phyloP scores from a whole-genome alignment of 2,797 vertebrate species.

The Acropternis orthonyx region DNA sequence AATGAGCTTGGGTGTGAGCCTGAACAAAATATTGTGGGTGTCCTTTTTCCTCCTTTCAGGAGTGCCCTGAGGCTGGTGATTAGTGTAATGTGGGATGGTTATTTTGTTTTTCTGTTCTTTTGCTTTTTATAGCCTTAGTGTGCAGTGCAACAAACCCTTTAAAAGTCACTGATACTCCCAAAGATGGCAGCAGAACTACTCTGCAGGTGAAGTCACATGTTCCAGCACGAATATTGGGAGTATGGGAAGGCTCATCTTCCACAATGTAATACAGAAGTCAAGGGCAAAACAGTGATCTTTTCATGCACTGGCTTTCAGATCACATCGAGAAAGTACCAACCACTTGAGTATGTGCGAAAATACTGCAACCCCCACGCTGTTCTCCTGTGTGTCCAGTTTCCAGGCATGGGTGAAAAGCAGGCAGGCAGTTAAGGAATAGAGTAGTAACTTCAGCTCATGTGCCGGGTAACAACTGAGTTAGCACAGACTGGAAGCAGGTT shows the following conservation, averaged over 20 bases:
- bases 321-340: background rate
- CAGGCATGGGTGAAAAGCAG: background rate
- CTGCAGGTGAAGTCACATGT: background rate
- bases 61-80: background rate
- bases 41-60: background rate
- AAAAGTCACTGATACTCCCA: background rate
- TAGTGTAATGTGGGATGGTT: background rate
- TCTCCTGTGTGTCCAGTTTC: background rate
- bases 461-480: background rate
- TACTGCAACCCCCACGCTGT: accelerated
- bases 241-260: background rate
- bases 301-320: background rate
- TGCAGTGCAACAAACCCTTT: background rate
- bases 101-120: background rate
- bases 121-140: background rate
- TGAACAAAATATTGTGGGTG: background rate
- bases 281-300: background rate
- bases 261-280: accelerated
- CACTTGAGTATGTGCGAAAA: background rate
- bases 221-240: background rate
- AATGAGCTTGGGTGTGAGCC: background rate
- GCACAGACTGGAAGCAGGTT: background rate
- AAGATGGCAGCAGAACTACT: background rate
- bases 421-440: background rate
- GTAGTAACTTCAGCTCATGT: background rate